Conservation (phyloP, 2,888 invertebrate genomes). For the Spicauda simplicius region DNA sequence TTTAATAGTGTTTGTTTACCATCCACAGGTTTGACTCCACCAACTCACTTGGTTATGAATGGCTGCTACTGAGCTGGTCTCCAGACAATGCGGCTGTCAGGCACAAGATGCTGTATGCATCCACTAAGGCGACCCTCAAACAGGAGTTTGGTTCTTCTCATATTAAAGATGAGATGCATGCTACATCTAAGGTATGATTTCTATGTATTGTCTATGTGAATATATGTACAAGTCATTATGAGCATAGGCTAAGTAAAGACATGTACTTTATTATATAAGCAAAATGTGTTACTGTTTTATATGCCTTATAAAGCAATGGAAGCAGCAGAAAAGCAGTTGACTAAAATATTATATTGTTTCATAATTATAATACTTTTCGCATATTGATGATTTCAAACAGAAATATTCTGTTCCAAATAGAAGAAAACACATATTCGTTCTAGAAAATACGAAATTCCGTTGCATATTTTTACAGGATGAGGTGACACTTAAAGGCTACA, state of each 20-base stretch:
- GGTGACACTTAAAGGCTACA: constrained; percentile 92
- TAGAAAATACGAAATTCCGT: no score
- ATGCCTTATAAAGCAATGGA: no score
- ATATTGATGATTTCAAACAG: no score
- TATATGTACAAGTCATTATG: no score
- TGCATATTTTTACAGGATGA: constrained; percentile 86
- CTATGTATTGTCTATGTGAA: not conserved
- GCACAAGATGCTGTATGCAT: constrained; percentile 99
- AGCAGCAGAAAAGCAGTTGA: no score
- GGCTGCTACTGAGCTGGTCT: constrained; percentile 97
- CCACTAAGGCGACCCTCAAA: constrained; percentile 98
- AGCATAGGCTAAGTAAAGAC: no score
- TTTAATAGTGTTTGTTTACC: not conserved
- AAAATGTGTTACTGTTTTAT: no score
- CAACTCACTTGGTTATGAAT: constrained; percentile 93
- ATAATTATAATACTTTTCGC: no score
- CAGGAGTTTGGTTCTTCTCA: constrained; percentile 97
- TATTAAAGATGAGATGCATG: constrained; percentile 97
- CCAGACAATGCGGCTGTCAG: constrained; percentile 96
- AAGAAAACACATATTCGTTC: no score
- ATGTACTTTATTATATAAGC: no score
- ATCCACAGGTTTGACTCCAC: constrained; percentile 88
- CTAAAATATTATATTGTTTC: no score
- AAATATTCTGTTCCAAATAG: no score
- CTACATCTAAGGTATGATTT: constrained; percentile 87